Conservation (phyloP, 2,113 vertebrate species). For the Corythoichthys haematopterus region DNA sequence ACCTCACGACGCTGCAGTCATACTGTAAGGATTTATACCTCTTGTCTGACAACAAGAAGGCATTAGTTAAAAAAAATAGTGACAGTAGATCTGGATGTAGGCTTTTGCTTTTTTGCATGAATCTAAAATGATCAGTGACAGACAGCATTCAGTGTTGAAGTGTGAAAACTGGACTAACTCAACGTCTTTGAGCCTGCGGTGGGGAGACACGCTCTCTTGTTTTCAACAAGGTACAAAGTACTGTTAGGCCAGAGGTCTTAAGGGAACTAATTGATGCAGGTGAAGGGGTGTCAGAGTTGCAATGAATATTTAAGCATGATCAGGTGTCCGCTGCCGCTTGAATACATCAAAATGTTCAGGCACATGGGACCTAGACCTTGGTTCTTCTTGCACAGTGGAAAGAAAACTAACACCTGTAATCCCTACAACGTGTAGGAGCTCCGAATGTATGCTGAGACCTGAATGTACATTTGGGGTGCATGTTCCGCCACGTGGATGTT, state of each 20-base stretch:
- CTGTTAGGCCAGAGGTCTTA: constrained; percentile 63
- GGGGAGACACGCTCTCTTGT: constrained; percentile 44
- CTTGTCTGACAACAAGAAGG: constrained; percentile 23
- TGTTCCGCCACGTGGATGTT: constrained; percentile 28
- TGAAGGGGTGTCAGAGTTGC: constrained; percentile 60
- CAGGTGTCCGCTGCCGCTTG: constrained; percentile 52
- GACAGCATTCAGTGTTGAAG: not conserved
- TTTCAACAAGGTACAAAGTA: constrained; percentile 59
- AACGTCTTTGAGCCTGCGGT: constrained; percentile 5
- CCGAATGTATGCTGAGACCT: not conserved
- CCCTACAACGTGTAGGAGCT: constrained; percentile 47
- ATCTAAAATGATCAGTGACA: not conserved
- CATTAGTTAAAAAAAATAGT: constrained; percentile 66
- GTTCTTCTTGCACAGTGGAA: constrained; percentile 69
- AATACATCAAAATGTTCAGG: constrained; percentile 32
- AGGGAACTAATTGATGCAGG: constrained; percentile 53
- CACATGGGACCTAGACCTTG: constrained; percentile 18
- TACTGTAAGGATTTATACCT: constrained; percentile 51
- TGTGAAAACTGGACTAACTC: constrained; percentile 2
- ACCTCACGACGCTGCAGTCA: constrained; percentile 15
- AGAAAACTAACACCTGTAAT: constrained; percentile 74
- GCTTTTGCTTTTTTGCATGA: not conserved
- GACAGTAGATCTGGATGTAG: constrained; percentile 23
- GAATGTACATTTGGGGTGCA: constrained; percentile 21
- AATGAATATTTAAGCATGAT: constrained; percentile 71